Conservation (phyloP, 2,113 vertebrate genomes). For the Hemichromis elongatus region DNA sequence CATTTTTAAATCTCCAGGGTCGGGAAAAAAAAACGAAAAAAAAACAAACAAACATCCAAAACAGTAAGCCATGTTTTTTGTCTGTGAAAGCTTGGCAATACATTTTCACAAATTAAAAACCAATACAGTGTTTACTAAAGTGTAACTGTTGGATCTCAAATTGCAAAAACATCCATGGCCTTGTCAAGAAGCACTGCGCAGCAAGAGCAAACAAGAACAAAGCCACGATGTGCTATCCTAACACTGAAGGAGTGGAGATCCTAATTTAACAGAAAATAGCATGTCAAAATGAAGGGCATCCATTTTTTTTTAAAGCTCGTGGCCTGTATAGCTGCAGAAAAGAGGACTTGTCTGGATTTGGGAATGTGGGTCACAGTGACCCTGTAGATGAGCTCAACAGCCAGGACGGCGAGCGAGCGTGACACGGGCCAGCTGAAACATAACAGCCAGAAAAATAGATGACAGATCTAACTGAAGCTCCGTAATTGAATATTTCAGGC, state of each 20-base stretch:
- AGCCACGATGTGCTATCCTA: background rate
- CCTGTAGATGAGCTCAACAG: background rate
- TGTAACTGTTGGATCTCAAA: background rate
- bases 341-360: constrained; percentile 13
- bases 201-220: background rate
- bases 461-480: background rate
- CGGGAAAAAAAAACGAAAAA: background rate
- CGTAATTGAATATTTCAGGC: background rate
- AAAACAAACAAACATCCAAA: background rate
- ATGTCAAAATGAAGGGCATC: background rate
- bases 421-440: background rate
- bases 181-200: background rate
- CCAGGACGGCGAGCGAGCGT: background rate
- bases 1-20: background rate
- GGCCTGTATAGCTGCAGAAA: background rate
- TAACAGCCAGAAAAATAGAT: background rate
- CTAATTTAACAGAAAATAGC: background rate
- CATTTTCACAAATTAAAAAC: background rate
- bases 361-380: constrained; percentile 44
- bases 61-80: background rate
- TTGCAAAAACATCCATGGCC: background rate
- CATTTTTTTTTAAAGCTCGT: background rate
- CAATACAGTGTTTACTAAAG: background rate
- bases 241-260: background rate
- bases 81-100: background rate